Percentiles rank a stretch among this genome's conserved stretches.
Conservation (phyloP, 2,797 vertebrate genomes). For the Lophotriccus pileatus region DNA sequence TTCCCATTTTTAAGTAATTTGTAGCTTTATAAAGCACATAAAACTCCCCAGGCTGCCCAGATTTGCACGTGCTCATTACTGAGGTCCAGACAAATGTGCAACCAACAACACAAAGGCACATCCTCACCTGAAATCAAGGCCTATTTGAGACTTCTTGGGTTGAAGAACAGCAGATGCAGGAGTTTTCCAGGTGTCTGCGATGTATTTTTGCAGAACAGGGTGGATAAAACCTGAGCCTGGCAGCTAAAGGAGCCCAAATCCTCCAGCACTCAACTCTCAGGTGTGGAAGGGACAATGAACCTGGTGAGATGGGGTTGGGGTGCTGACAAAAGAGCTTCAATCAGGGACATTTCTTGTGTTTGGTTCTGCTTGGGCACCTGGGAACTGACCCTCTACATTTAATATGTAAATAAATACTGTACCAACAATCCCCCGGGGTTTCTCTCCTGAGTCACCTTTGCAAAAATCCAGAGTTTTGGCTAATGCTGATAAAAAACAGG, state of each 20-base stretch:
- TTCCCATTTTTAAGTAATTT: not conserved
- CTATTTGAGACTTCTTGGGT: rapidly evolving
- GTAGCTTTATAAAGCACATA: not conserved
- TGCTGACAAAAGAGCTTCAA: not conserved
- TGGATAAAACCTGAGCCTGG: not conserved
- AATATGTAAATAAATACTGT: not conserved
- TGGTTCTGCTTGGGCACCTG: not conserved
- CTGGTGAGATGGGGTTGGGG: not conserved
- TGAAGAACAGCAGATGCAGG: not conserved
- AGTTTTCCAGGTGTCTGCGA: not conserved
- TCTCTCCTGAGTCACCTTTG: not conserved
- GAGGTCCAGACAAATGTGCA: not conserved
- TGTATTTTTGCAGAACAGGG: not conserved
- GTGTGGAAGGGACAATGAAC: not conserved
- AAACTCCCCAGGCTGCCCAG: not conserved
- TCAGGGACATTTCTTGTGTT: not conserved
- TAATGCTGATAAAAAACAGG: not conserved
- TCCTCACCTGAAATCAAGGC: not conserved
- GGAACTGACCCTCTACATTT: not conserved
- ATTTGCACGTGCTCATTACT: rapidly evolving
- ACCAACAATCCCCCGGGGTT: not conserved
- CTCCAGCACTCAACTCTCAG: not conserved
- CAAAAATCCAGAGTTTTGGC: not conserved
- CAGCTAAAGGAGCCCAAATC: not conserved
- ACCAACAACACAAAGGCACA: not conserved